phyloP scores from a whole-genome alignment of 2,113 vertebrate species.

The Chaetops frenatus region DNA sequence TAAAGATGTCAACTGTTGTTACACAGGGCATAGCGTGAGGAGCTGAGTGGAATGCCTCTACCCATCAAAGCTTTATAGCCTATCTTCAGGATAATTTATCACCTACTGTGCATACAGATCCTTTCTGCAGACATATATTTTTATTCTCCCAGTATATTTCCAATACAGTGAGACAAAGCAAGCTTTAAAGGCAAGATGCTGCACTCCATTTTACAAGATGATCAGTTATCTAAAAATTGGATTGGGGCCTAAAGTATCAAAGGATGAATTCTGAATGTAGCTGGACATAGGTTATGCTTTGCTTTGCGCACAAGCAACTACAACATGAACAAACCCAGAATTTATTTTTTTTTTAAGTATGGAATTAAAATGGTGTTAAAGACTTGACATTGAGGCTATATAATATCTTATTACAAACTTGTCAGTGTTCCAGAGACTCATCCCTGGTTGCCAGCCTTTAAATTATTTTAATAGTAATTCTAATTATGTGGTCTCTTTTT shows the following conservation, averaged over 20 bases:
- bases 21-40: neutral
- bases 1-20: constrained; percentile 23
- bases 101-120: neutral
- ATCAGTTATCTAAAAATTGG: neutral
- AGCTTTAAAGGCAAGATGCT: neutral
- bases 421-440: neutral
- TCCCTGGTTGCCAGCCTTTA: neutral
- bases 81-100: constrained; percentile 35
- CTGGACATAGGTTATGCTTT: neutral
- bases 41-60: constrained; percentile 25
- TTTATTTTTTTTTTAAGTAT: neutral
- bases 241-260: neutral
- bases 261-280: neutral
- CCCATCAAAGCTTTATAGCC: constrained; percentile 12
- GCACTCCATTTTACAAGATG: neutral
- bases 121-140: neutral
- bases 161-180: neutral
- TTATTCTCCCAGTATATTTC: constrained; percentile 15
- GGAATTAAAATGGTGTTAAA: neutral
- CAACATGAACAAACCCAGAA: neutral
- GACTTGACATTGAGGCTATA: neutral
- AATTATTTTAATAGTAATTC: neutral
- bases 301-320: neutral
- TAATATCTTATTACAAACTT: neutral
- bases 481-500: neutral